Evolutionary conservation across 2,113 vertebrate genomes (phyloP), one percentile per base, ranked within the genome.

Genomic region (Paramisgurnus dabryanus): DNA sequence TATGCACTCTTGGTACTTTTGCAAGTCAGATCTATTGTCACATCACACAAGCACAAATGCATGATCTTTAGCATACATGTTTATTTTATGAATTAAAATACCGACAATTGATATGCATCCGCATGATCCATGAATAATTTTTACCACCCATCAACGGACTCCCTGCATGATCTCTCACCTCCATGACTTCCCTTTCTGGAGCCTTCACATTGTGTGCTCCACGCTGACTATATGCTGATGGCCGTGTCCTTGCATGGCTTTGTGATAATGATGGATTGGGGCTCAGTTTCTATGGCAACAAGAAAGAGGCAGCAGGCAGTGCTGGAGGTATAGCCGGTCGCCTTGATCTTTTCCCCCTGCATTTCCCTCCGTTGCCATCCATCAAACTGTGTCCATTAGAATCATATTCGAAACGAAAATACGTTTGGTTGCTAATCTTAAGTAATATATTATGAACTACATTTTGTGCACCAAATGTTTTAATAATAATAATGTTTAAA

Each of bases 271-370:
- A 78, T 40, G 65, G 72, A 84, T 80, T 61, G 47, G 70, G 60
- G 67, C 43, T 67, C 64, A 80, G 86, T 87, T 85, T 82, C 84
- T 81, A 85, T 85, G 80, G 86, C 73, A 87, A 85, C 82, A 61
- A 70, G 49, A 70, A 69, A 49, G 69, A 66, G 55, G 80, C 65
- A 61, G 80, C 60, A 79, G 74, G 76, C 45, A 63, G 66, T 13
- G 40, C n/a, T 53, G 49, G 64, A 60, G 60, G 61, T 67, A 67
- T 63, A 22, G 73, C 40, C 22, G 11, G 65, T 60, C 11, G 64
- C 58, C 73, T 80, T 74, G 77, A 50, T 57, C 68, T 63, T 39
- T 77, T 8, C 10, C 22, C 76, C 50, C 40, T n/a, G 6, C 8
- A 15, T 77, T 72, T 60, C 57, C 34, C 18, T 67, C 67, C 65